These are phyloP conservation scores for Pocillopora verrucosa DNA, from an alignment of 64 coral and sea anemone genomes.

Conservation along the genomic window DNA sequence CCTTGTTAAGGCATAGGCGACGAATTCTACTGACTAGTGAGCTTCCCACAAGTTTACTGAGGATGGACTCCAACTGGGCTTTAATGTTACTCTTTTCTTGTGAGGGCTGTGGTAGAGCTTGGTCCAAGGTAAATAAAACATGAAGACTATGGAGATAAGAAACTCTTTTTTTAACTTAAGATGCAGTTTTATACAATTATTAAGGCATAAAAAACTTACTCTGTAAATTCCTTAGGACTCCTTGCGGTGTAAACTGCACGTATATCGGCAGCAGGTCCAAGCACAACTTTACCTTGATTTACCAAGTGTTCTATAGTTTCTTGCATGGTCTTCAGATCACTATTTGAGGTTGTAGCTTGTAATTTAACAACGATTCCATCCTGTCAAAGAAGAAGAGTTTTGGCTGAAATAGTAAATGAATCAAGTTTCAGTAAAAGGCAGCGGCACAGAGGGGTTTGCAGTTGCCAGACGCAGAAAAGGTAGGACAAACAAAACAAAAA, in stretches of 20 bases:
- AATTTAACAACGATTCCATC: conserved; percentile 4
- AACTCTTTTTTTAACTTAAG: no score
- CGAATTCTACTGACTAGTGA: conserved; percentile 19
- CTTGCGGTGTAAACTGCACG: conserved; percentile 1
- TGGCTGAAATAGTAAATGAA: background rate
- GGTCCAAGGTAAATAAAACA: conserved; percentile 1
- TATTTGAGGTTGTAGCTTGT: background rate
- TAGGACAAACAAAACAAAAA: no score
- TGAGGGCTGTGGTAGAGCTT: background rate
- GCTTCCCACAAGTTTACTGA: background rate
- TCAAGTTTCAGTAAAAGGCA: background rate
- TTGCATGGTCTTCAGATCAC: conserved; percentile 5
- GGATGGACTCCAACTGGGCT: conserved; percentile 2
- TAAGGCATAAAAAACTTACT: background rate
- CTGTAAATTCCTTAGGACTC: conserved; percentile 2
- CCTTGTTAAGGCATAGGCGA: background rate
- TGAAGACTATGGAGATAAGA: conserved; percentile 10
- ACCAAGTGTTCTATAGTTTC: background rate
- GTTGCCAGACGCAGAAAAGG: no score
- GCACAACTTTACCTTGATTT: background rate
- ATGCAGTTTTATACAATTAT: background rate
- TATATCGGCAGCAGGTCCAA: conserved; percentile 7
- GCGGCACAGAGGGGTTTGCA: no score
- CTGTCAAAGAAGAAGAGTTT: background rate
- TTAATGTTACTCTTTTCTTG: background rate